These are phyloP conservation scores for Linhomoeus sp. DNA, from an alignment of 2,888 invertebrate genomes.

Conservation along the genomic window DNA sequence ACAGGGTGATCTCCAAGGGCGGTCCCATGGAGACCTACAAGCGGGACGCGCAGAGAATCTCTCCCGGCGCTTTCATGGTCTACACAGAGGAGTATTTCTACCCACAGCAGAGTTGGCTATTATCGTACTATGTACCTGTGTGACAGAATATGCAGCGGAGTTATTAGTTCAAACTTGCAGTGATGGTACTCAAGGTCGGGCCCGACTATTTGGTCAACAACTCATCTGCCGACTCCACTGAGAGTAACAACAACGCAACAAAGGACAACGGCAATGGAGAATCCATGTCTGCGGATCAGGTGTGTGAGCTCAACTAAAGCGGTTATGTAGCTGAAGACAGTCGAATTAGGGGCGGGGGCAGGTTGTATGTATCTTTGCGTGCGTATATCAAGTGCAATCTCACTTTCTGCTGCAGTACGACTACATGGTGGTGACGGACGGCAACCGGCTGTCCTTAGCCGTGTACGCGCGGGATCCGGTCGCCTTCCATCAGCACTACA, in stretches of 20 bases:
- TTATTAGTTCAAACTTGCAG: not conserved
- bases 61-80: conserved; percentile 27
- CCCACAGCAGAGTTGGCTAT: conserved; percentile 24
- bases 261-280: too few species aligned
- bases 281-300: too few species aligned
- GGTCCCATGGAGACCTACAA: conserved; percentile 28
- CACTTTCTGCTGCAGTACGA: conserved; percentile 12
- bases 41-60: conserved; percentile 22
- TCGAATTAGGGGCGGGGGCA: too few species aligned
- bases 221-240: not conserved
- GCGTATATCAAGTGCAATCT: too few species aligned
- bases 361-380: too few species aligned
- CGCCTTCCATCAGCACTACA: conserved; percentile 16
- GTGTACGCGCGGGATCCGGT: conserved; percentile 26
- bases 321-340: too few species aligned
- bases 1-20: conserved; percentile 22
- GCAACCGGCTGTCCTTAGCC: conserved; percentile 22
- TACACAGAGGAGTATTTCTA: conserved; percentile 29
- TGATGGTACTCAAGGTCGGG: not conserved
- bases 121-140: not conserved
- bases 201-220: not conserved
- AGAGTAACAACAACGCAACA: not conserved
- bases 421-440: conserved; percentile 26
- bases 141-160: too few species aligned
- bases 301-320: too few species aligned